These are phyloP conservation scores for Montipora efflorescens DNA, from an alignment of 64 coral and sea anemone genomes.

Conservation along the genomic window DNA sequence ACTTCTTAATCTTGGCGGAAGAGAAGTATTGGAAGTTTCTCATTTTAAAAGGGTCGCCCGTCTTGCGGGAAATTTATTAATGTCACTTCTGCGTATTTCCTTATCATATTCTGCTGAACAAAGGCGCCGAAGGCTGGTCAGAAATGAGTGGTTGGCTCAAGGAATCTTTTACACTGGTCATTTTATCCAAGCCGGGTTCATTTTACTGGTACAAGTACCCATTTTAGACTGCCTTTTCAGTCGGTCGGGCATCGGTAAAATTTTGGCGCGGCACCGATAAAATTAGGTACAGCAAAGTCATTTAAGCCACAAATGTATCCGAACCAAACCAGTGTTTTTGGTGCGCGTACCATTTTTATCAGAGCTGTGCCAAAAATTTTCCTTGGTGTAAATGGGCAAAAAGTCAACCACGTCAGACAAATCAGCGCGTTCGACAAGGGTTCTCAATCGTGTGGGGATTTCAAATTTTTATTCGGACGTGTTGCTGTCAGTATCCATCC, in stretches of 20 bases:
- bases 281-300: not conserved
- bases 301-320: not conserved
- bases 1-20: too few relatives aligned
- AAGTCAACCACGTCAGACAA: too few relatives aligned
- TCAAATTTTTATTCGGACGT: too few relatives aligned
- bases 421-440: too few relatives aligned
- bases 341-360: not conserved
- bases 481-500: too few relatives aligned
- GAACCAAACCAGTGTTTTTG: not conserved
- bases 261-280: not conserved
- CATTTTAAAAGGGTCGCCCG: too few relatives aligned
- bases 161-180: not conserved
- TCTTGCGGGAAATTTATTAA: too few relatives aligned
- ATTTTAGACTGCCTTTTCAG: not conserved
- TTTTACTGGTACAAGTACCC: not conserved
- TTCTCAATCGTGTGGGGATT: too few relatives aligned
- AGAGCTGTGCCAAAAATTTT: not conserved
- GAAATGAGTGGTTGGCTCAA: not conserved
- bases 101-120: not conserved
- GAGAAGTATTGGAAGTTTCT: too few relatives aligned
- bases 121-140: not conserved
- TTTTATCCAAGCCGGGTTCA: not conserved
- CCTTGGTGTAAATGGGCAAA: not conserved
- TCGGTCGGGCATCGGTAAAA: too few relatives aligned
- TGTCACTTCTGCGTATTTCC: not conserved